Percentiles rank a stretch among this genome's conserved stretches.
Evolutionary conservation across 2,888 invertebrate species (phyloP).

Genomic region (Pegoplata infirma): DNA sequence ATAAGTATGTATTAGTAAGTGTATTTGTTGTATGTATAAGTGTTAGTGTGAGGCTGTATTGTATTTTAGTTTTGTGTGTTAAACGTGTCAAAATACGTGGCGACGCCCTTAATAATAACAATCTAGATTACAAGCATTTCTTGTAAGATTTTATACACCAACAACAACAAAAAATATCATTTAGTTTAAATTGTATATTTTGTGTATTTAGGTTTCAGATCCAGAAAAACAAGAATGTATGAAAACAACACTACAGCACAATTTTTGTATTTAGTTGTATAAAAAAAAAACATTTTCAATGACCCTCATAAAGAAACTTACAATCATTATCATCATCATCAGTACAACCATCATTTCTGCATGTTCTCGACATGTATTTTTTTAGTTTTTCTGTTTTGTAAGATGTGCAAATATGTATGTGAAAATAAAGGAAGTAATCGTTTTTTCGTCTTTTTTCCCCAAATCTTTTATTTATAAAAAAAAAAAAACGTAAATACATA

Average conservation of each 20-base stretch:
- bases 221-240: background rate
- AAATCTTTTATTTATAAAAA: background rate
- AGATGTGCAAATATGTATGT: slow-evolving; percentile 6
- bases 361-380: slow-evolving; percentile 47
- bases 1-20: no score
- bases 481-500: slow-evolving; percentile 7
- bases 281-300: slow-evolving; percentile 47
- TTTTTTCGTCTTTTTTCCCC: no score
- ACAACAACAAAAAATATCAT: slow-evolving; percentile 5
- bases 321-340: slow-evolving; percentile 6
- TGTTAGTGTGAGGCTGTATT: background rate
- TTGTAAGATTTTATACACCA: slow-evolving; percentile 25
- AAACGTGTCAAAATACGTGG: slow-evolving; percentile 54
- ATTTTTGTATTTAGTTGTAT: slow-evolving; percentile 39
- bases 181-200: slow-evolving; percentile 20
- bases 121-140: slow-evolving; percentile 49
- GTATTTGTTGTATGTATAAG: background rate
- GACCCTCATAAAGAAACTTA: slow-evolving; percentile 16
- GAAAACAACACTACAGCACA: background rate
- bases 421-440: background rate
- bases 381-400: no score
- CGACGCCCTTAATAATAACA: slow-evolving; percentile 56
- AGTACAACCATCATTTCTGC: slow-evolving; percentile 16
- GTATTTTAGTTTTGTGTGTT: background rate
- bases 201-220: background rate